Conservation (phyloP, 2,113 vertebrate species). For the Cryptomyrus ogoouensis region DNA sequence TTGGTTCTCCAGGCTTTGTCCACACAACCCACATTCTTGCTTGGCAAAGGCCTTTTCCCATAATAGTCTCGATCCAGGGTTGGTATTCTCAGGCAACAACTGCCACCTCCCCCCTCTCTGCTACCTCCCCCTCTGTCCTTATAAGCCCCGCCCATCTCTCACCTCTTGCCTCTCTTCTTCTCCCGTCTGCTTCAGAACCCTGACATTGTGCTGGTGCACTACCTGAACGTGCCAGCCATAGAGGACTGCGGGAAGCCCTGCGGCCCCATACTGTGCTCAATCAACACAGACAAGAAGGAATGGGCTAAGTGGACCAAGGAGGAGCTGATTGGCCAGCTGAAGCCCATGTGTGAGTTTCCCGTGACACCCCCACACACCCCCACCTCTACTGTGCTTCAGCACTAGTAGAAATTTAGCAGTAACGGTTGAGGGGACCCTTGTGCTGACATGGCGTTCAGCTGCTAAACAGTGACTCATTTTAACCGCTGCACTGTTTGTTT, state of each 20-base stretch:
- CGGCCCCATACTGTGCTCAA: slow-evolving; percentile 95
- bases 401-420: neutral
- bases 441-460: neutral
- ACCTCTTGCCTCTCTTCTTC: neutral
- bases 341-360: slow-evolving; percentile 94
- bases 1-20: neutral
- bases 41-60: neutral
- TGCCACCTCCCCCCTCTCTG: neutral
- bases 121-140: slow-evolving; percentile 9
- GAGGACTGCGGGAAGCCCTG: slow-evolving; percentile 98
- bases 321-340: slow-evolving; percentile 94
- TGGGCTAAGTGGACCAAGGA: slow-evolving; percentile 99
- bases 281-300: slow-evolving; percentile 99
- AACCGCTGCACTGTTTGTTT: neutral
- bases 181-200: slow-evolving; percentile 72
- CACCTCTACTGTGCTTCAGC: neutral
- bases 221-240: slow-evolving; percentile 97
- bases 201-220: slow-evolving; percentile 97
- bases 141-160: slow-evolving; percentile 29
- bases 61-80: neutral
- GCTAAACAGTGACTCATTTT: neutral
- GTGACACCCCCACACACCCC: slow-evolving; percentile 21
- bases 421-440: neutral
- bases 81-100: neutral
- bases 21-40: neutral